phyloP scores from a whole-genome alignment of 2,797 vertebrate genomes.

The Cercopithecus neglectus region DNA sequence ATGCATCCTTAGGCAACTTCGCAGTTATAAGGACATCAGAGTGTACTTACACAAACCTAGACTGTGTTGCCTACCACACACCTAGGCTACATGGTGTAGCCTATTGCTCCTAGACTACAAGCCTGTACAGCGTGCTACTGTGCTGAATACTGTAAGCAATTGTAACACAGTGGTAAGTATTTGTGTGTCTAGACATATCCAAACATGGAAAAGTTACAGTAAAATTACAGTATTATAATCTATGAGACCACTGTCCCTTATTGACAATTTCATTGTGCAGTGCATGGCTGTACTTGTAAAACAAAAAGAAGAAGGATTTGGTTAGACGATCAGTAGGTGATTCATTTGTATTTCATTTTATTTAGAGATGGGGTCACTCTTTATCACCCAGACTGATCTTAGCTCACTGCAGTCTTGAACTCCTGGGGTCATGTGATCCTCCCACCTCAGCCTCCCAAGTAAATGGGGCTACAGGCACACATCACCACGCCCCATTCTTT shows the following conservation, averaged over 20 bases:
- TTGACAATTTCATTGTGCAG: background rate
- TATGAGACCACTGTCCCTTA: background rate
- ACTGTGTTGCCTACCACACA: background rate
- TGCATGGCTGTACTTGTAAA: too few relatives aligned
- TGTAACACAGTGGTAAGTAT: background rate
- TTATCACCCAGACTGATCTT: too few relatives aligned
- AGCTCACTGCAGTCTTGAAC: too few relatives aligned
- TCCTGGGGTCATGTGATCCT: background rate
- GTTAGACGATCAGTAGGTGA: background rate
- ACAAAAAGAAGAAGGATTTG: background rate
- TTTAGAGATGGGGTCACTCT: too few relatives aligned
- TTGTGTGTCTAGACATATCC: background rate
- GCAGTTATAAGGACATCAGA: too few relatives aligned
- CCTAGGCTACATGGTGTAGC: accelerated
- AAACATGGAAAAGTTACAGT: background rate
- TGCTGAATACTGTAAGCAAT: background rate
- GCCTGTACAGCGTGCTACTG: background rate
- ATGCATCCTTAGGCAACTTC: background rate
- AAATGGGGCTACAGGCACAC: background rate
- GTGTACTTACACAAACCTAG: background rate
- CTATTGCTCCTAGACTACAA: background rate
- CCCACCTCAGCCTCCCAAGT: background rate
- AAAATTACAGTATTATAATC: background rate
- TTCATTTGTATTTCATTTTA: too few relatives aligned
- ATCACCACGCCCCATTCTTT: background rate